Conservation (phyloP, 2,888 invertebrate genomes). For the Tetropium fuscum region DNA sequence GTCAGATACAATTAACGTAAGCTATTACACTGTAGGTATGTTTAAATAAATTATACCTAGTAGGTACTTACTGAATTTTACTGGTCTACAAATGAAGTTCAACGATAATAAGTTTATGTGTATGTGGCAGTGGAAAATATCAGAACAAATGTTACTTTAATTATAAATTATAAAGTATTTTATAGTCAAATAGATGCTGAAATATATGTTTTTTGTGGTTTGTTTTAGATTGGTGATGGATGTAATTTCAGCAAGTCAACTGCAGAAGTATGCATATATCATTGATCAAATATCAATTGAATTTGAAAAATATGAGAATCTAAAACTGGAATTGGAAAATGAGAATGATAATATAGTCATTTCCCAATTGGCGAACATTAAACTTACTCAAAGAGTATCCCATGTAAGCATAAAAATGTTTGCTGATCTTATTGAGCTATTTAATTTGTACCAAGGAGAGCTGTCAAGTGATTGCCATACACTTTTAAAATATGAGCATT, state of each 20-base stretch:
- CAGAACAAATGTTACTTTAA: too few relatives aligned
- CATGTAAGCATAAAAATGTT: conserved; percentile 57
- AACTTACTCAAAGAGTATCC: conserved; percentile 49
- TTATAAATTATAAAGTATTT: too few relatives aligned
- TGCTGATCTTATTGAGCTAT: conserved; percentile 50
- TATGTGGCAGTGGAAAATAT: too few relatives aligned
- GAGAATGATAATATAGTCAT: conserved; percentile 52
- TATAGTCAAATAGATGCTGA: too few relatives aligned
- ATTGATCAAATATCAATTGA: conserved; percentile 56
- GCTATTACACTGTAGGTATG: too few relatives aligned
- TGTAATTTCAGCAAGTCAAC: conserved; percentile 42
- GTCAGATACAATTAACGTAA: too few relatives aligned
- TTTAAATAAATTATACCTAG: too few relatives aligned
- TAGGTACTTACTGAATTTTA: too few relatives aligned
- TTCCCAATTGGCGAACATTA: conserved; percentile 43
- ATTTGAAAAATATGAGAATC: conserved; percentile 48
- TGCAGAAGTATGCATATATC: conserved; percentile 53
- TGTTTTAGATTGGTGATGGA: conserved; percentile 46
- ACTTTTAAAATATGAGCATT: conserved; percentile 36
- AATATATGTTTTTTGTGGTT: neutral
- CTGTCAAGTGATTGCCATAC: conserved; percentile 39
- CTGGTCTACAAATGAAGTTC: too few relatives aligned
- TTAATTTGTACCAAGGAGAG: conserved; percentile 50
- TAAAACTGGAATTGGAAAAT: conserved; percentile 48
- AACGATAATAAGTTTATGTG: too few relatives aligned